These are phyloP conservation scores for Acanthurus leucopareius DNA, from an alignment of 2,797 vertebrate genomes.

Conservation along the genomic window DNA sequence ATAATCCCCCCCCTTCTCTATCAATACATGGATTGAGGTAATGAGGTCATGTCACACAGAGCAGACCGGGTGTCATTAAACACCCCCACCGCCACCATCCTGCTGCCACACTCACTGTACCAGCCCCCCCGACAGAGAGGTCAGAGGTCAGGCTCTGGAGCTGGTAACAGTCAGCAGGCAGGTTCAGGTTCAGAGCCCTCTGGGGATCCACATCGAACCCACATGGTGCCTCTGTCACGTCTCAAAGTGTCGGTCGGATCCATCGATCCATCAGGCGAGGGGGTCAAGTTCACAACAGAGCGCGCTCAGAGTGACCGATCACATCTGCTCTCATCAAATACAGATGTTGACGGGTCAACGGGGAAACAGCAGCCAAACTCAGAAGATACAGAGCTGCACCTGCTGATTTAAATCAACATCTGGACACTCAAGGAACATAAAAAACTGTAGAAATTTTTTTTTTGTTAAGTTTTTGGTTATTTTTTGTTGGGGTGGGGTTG, in stretches of 20 bases:
- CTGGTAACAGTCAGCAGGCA: constrained; percentile 52
- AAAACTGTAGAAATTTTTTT: too few species aligned
- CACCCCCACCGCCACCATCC: neutral
- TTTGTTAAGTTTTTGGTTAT: too few species aligned
- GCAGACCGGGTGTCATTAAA: constrained; percentile 62
- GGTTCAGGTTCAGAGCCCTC: constrained; percentile 48
- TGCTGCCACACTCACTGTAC: constrained; percentile 28
- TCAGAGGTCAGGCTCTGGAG: constrained; percentile 51
- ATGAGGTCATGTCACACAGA: constrained; percentile 73
- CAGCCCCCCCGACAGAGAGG: neutral
- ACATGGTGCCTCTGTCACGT: constrained; percentile 14
- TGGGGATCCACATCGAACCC: constrained; percentile 33
- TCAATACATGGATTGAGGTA: constrained; percentile 74
- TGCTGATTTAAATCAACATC: too few species aligned
- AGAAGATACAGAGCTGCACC: neutral
- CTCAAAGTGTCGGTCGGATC: neutral
- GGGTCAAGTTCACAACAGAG: constrained; percentile 5
- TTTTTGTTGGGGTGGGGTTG: too few species aligned
- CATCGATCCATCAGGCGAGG: neutral
- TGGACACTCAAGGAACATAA: too few species aligned
- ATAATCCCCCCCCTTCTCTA: constrained; percentile 37
- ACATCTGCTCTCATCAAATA: neutral
- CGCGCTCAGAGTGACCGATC: too few species aligned
- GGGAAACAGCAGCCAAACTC: neutral
- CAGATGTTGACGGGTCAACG: neutral